Conservation (phyloP, 2,113 vertebrate species). For the Prunella himalayana region DNA sequence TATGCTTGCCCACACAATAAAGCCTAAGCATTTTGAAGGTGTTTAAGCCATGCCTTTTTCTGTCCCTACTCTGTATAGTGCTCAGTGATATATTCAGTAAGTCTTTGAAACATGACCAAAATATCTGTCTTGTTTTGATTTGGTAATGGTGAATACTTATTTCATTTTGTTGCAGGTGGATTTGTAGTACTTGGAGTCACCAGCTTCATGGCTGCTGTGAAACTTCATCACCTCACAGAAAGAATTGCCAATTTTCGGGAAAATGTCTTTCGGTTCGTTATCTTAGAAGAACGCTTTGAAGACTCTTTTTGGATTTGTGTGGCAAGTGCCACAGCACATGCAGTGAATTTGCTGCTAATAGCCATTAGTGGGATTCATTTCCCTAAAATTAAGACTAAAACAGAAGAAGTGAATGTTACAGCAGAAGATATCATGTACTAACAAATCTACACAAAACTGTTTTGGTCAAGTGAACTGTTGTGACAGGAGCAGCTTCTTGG, state of each 20-base stretch:
- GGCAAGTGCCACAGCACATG: conserved; percentile 81
- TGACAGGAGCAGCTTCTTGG: not conserved
- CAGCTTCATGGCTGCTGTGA: conserved; percentile 86
- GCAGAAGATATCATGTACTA: conserved; percentile 90
- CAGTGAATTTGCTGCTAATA: conserved; percentile 82
- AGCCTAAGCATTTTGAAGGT: not conserved
- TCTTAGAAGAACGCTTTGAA: conserved; percentile 84
- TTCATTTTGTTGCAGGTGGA: conserved; percentile 74
- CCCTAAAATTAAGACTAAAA: conserved; percentile 87
- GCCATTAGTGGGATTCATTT: conserved; percentile 85
- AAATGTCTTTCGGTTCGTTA: conserved; percentile 80
- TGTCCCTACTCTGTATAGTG: not conserved
- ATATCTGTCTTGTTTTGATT: not conserved
- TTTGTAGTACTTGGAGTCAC: conserved; percentile 77
- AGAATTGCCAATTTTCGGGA: conserved; percentile 89
- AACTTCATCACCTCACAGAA: conserved; percentile 83
- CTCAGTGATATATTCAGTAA: not conserved
- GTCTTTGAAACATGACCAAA: not conserved
- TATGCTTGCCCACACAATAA: not conserved
- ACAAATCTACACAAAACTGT: not conserved
- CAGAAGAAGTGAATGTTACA: conserved; percentile 86
- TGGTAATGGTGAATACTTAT: not conserved
- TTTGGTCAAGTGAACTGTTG: not conserved
- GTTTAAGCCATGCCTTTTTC: not conserved
- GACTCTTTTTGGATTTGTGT: conserved; percentile 92